Conservation (phyloP, 1,140 invertebrate genomes). For the Anadara kagoshimensis region DNA sequence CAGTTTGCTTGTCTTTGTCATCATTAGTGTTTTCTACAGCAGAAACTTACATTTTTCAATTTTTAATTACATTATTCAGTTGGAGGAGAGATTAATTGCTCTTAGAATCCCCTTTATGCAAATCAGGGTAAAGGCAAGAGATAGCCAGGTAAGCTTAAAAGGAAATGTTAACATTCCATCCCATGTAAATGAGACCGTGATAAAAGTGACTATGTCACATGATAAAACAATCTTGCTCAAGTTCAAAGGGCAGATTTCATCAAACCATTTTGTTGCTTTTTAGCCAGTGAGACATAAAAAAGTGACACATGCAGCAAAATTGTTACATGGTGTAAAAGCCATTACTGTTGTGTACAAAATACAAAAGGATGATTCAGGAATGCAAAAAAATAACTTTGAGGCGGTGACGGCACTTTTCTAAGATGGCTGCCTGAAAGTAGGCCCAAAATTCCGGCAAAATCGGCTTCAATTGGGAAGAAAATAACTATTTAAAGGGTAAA, state of each 20-base stretch:
- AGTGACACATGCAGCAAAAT: slow-evolving; percentile 18
- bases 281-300: slow-evolving; percentile 38
- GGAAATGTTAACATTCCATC: slow-evolving; percentile 46
- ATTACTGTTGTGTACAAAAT: too few species aligned
- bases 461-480: too few species aligned
- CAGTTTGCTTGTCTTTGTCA: too few species aligned
- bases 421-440: too few species aligned
- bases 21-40: too few species aligned
- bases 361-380: too few species aligned
- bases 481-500: too few species aligned
- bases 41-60: too few species aligned
- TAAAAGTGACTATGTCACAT: slow-evolving; percentile 28
- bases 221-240: slow-evolving; percentile 35
- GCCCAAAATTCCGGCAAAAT: too few species aligned
- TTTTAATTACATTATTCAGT: slow-evolving; percentile 17
- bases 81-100: slow-evolving; percentile 41
- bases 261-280: slow-evolving; percentile 31
- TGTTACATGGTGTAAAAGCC: too few species aligned
- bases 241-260: slow-evolving; percentile 36
- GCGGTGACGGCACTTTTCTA: too few species aligned
- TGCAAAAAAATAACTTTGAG: too few species aligned
- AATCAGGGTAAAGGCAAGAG: slow-evolving; percentile 32
- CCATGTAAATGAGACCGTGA: slow-evolving; percentile 34
- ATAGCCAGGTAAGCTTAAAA: slow-evolving; percentile 27
- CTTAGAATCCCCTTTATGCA: slow-evolving; percentile 50